Percentiles rank a stretch among this genome's conserved stretches.
Evolutionary conservation across 2,797 vertebrate species (phyloP).

Genomic region (Margarornis squamiger): DNA sequence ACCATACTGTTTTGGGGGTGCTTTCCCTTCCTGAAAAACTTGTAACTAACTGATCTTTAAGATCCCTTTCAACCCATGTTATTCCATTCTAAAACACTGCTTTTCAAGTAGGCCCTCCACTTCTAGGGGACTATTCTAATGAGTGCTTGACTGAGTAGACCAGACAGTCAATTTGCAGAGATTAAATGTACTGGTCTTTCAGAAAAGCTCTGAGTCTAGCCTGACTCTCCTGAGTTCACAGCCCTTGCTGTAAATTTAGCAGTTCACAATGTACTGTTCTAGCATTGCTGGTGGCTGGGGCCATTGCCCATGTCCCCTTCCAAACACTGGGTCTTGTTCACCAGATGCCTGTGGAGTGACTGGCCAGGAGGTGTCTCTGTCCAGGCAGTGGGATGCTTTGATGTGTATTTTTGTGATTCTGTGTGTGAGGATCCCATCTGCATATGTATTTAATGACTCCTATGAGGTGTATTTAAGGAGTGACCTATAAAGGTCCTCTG

Average conservation of each 20-base stretch:
- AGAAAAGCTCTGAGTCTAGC: not conserved
- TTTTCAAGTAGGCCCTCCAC: not conserved
- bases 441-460: not conserved
- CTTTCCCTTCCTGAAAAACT: not conserved
- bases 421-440: not conserved
- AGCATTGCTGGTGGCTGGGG: not conserved
- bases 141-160: not conserved
- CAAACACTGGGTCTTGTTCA: not conserved
- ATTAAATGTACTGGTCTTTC: not conserved
- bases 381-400: not conserved
- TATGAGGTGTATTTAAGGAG: not conserved
- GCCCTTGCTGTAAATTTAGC: not conserved
- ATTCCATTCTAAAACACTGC: not conserved
- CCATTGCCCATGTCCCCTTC: accelerated
- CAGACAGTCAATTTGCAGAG: not conserved
- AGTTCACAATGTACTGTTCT: not conserved
- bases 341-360: not conserved
- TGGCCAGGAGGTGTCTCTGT: not conserved
- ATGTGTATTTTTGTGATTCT: not conserved
- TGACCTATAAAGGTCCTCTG: not conserved
- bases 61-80: not conserved
- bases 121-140: not conserved
- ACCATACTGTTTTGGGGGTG: not conserved
- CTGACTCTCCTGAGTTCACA: not conserved
- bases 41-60: not conserved